Evolutionary conservation across 2,888 invertebrate genomes (phyloP), one percentile per base, ranked within the genome.

Genomic region (Andrena praecox): DNA sequence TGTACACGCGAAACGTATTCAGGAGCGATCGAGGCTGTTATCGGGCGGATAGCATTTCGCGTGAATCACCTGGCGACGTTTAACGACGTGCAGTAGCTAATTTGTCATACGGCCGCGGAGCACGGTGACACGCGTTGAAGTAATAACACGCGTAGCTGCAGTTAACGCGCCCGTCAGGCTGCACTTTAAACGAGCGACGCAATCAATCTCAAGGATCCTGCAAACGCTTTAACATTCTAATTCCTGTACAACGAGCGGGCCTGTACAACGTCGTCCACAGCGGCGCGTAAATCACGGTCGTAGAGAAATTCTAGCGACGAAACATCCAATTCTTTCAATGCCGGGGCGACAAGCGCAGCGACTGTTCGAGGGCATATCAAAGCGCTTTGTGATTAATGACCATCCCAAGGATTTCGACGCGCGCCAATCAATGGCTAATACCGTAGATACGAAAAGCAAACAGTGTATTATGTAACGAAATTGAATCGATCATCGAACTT

Each of bases 1-100:
- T 48, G 66, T 73, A 31, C 73, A 76, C 68, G 63, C 50, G 79
- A 77, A 77, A 66, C 71, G 33, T 87, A 72, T 85, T 79, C 79
- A 72, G 64, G 54, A 62, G 60, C 79, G 77, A 87, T 87, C 83
- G 75, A 60, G 78, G 60, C 60, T 87, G 76, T 87, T 87, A 87
- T 87, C 87, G 88, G 73, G 67, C 69, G 86, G 79, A 86, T 88
- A 88, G 81, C 85, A 73, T 88, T 88, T 89, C 88, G 77, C 87
- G 89, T 87, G 89, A 88, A 88, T 88, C 88, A 88, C 87, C 85
- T 85, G 87, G 27, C 78, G 87, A 85, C 89, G 78, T 87, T 88
- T 87, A 88, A 88, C 87, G 87, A 88, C 76, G 69, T 76, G 71
- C 80, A 80, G 89, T 82, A 82, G 88, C 85, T 85, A 88, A 87